Evolutionary conservation across 2,888 invertebrate species (phyloP).

Genomic region (Saturnia japonica): DNA sequence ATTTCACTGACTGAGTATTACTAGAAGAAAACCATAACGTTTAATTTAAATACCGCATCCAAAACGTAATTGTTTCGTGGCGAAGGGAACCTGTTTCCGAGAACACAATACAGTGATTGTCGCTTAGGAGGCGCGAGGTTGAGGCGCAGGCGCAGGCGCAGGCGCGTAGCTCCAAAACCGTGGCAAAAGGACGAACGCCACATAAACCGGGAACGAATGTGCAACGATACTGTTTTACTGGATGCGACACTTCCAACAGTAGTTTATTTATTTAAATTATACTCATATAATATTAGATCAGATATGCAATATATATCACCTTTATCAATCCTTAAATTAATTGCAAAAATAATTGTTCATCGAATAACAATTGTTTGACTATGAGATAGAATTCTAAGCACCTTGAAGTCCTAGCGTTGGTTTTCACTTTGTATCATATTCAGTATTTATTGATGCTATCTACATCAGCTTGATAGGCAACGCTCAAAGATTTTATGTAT

Average conservation of each 20-base stretch:
- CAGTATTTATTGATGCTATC: no score
- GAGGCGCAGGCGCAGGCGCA: constrained; percentile 9
- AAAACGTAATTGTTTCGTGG: constrained; percentile 30
- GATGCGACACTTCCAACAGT: constrained; percentile 5
- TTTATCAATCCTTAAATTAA: no score
- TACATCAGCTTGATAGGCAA: no score
- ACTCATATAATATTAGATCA: background rate
- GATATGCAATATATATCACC: background rate
- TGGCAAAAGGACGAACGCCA: constrained; percentile 35
- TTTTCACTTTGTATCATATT: no score
- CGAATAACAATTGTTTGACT: no score
- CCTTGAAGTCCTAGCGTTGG: no score
- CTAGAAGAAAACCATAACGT: background rate
- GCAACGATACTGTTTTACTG: constrained; percentile 34
- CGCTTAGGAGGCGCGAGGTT: constrained; percentile 63
- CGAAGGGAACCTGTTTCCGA: constrained; percentile 55
- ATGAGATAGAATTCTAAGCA: no score
- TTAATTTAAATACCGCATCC: constrained; percentile 46
- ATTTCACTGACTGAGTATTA: background rate
- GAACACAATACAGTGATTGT: constrained; percentile 77
- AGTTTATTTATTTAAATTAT: background rate
- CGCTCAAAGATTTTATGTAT: no score
- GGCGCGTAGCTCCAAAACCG: constrained; percentile 11
- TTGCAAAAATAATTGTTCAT: no score
- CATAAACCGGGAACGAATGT: constrained; percentile 42